A percentile compares a stretch with the other conserved stretches of the same genome.
Conservation (phyloP, 35 echinoderm and acorn worm genomes). For the Apostichopus japonicus region DNA sequence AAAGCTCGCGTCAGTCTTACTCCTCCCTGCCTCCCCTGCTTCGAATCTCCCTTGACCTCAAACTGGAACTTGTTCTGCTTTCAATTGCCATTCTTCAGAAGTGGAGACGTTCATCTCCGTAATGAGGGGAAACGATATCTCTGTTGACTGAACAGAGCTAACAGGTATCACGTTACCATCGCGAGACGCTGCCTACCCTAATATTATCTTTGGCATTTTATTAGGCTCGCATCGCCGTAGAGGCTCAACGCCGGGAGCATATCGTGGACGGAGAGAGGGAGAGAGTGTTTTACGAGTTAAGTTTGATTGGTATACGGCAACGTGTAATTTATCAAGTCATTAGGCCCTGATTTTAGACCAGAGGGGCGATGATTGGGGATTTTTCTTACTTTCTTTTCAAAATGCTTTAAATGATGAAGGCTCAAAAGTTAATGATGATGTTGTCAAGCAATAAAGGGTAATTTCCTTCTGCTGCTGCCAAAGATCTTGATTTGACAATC, state of each 20-base stretch:
- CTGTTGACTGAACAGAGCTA: slow-evolving; percentile 20
- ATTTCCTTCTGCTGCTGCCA: neutral
- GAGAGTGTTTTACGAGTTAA: slow-evolving; percentile 37
- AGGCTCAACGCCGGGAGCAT: slow-evolving; percentile 27
- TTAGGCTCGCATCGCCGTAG: slow-evolving; percentile 12
- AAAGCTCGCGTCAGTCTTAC: neutral
- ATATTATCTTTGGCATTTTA: slow-evolving; percentile 49
- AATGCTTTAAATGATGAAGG: neutral
- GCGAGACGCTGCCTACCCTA: slow-evolving; percentile 30
- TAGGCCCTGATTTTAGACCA: neutral
- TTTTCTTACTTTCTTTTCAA: neutral
- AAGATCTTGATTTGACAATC: neutral
- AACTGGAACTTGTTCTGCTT: slow-evolving; percentile 34
- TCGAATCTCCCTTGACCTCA: slow-evolving; percentile 17
- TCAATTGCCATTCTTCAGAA: slow-evolving; percentile 15
- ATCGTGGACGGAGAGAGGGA: neutral
- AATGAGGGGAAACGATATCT: slow-evolving; percentile 37
- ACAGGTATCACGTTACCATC: slow-evolving; percentile 41
- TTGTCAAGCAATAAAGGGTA: slow-evolving; percentile 6
- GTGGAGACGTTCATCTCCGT: slow-evolving; percentile 3
- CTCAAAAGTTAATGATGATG: neutral
- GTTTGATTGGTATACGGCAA: slow-evolving; percentile 46
- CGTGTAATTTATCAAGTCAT: slow-evolving; percentile 49
- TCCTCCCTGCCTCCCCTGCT: neutral
- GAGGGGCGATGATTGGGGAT: neutral